phyloP scores from a whole-genome alignment of 64 coral and sea anemone genomes.

The Astreopora myriophthalma region DNA sequence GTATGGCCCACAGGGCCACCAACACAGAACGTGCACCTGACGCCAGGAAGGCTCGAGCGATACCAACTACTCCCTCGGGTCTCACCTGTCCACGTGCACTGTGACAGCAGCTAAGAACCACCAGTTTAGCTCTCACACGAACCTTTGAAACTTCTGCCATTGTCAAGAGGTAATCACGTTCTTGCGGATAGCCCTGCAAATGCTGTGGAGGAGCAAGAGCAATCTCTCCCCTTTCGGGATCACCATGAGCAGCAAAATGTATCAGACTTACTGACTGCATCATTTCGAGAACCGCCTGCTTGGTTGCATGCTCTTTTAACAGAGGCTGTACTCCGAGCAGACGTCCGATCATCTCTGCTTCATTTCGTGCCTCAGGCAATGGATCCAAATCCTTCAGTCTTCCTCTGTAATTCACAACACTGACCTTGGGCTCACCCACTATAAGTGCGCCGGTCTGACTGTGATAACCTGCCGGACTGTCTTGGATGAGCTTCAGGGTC shows the following conservation, averaged over 20 bases:
- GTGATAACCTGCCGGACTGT: slow-evolving; percentile 17
- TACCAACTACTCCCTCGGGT: background rate
- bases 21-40: slow-evolving; percentile 17
- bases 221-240: slow-evolving; percentile 50
- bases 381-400: background rate
- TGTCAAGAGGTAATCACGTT: slow-evolving; percentile 8
- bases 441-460: background rate
- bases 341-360: background rate
- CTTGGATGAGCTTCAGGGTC: slow-evolving; percentile 12
- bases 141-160: slow-evolving; percentile 13
- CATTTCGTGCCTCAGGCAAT: background rate
- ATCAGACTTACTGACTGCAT: background rate
- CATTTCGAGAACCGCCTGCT: background rate
- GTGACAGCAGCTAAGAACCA: background rate
- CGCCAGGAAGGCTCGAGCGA: slow-evolving; percentile 18
- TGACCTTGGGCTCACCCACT: slow-evolving; percentile 4
- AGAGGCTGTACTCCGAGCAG: background rate
- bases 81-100: slow-evolving; percentile 10
- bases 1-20: background rate
- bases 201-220: background rate
- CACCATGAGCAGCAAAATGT: slow-evolving; percentile 28
- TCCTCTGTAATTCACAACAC: background rate
- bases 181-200: background rate
- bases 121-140: background rate
- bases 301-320: slow-evolving; percentile 24